Conservation (phyloP, 1,140 invertebrate genomes). For the Physella acuta region DNA sequence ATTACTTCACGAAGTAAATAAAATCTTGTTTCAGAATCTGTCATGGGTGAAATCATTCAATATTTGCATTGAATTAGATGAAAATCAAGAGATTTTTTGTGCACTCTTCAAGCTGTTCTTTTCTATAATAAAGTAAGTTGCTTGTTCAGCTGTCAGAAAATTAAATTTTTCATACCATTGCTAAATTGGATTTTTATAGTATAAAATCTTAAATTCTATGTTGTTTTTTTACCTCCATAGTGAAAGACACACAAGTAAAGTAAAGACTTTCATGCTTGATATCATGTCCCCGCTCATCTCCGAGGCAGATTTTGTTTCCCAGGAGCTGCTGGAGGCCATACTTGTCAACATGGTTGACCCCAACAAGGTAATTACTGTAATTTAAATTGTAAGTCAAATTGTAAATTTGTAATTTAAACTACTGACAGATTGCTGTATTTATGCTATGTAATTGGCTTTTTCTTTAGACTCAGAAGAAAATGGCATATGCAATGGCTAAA, state of each 20-base stretch:
- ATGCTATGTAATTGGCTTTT: slow-evolving; percentile 23
- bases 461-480: slow-evolving; percentile 75
- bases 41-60: slow-evolving; percentile 98
- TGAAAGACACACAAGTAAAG: slow-evolving; percentile 92
- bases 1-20: too few species aligned
- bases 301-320: slow-evolving; percentile 92
- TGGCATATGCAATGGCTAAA: slow-evolving; percentile 86
- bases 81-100: slow-evolving; percentile 95
- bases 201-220: not conserved
- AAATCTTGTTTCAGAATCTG: slow-evolving; percentile 83
- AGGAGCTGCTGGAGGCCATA: slow-evolving; percentile 91
- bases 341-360: slow-evolving; percentile 94
- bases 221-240: slow-evolving; percentile 63
- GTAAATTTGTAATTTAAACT: not conserved
- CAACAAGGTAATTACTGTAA: slow-evolving; percentile 67
- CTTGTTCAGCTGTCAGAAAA: too few species aligned
- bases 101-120: slow-evolving; percentile 93
- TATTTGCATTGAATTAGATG: slow-evolving; percentile 97
- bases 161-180: too few species aligned
- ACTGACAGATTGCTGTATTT: not conserved
- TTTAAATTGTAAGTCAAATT: not conserved
- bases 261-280: slow-evolving; percentile 95
- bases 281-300: slow-evolving; percentile 90
- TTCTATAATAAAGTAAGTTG: slow-evolving; percentile 90
- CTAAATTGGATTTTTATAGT: not conserved